phyloP scores from a whole-genome alignment of 1,140 invertebrate genomes.

The Diabrotica undecimpunctata region DNA sequence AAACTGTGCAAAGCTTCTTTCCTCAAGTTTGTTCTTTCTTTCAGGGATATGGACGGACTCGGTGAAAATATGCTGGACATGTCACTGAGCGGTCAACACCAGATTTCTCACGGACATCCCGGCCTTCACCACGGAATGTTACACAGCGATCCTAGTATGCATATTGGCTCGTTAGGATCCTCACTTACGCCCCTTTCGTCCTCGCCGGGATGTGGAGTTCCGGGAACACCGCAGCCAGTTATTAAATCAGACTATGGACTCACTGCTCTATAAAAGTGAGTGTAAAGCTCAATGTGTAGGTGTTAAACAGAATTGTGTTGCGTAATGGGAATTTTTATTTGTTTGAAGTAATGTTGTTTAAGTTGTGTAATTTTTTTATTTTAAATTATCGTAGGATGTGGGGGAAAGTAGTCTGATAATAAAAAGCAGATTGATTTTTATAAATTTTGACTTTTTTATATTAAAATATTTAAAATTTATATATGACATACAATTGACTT shows the following conservation, averaged over 20 bases:
- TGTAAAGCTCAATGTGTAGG: constrained; percentile 22
- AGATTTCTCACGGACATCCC: constrained; percentile 44
- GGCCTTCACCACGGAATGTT: constrained; percentile 50
- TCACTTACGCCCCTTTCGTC: constrained; percentile 49
- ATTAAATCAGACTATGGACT: constrained; percentile 73
- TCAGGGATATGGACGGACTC: constrained; percentile 40
- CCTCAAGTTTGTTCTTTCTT: background rate
- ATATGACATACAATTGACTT: too few species aligned
- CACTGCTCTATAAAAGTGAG: constrained; percentile 61
- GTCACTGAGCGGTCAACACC: constrained; percentile 40
- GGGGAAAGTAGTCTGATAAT: too few species aligned
- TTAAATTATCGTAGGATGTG: too few species aligned
- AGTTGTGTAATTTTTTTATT: too few species aligned
- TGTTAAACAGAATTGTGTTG: background rate
- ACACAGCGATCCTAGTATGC: constrained; percentile 50
- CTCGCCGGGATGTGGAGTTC: constrained; percentile 52
- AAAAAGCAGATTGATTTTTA: too few species aligned
- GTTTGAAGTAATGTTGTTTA: background rate
- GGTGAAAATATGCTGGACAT: constrained; percentile 47
- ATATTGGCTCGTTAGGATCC: constrained; percentile 43
- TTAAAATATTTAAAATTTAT: too few species aligned
- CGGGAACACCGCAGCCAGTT: constrained; percentile 48
- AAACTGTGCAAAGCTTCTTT: too few species aligned
- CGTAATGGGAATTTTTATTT: background rate
- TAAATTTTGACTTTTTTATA: too few species aligned